A percentile compares a stretch with the other conserved stretches of the same genome.
Conservation (phyloP, 2,113 vertebrate species). For the Sebastes schlegelii region DNA sequence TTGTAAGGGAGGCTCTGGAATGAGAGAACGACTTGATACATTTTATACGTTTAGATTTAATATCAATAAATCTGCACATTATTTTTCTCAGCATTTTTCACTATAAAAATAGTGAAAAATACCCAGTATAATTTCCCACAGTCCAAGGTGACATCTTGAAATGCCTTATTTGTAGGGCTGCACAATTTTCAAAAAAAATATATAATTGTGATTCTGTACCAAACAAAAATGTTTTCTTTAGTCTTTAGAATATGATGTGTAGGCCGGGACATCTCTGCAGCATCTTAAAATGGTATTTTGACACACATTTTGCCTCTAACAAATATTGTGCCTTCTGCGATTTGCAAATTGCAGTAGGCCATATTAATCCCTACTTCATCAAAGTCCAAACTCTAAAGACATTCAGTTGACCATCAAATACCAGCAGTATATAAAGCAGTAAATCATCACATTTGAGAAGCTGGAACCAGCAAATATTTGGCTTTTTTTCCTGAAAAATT, state of each 20-base stretch:
- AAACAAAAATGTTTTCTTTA: no score
- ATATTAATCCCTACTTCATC: no score
- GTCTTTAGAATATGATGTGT: no score
- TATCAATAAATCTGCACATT: neutral
- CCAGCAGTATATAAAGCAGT: neutral
- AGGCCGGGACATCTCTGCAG: no score
- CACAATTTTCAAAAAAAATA: no score
- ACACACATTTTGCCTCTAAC: no score
- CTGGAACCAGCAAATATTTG: neutral
- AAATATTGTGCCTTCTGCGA: no score
- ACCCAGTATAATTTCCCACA: neutral
- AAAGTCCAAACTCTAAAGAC: neutral
- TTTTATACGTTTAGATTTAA: neutral
- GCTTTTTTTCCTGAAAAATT: neutral
- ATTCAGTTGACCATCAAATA: neutral
- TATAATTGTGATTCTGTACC: no score
- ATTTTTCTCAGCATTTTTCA: neutral
- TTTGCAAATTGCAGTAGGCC: no score
- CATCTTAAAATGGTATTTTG: no score
- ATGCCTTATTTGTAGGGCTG: neutral
- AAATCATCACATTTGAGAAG: neutral
- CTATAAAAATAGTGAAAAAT: neutral
- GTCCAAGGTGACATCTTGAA: neutral
- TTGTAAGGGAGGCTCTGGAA: constrained; percentile 90
- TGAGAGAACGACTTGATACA: neutral